Evolutionary conservation across 1,140 invertebrate species (phyloP), one percentile per base, ranked within the genome.

Genomic region (Heterodera carotae): DNA sequence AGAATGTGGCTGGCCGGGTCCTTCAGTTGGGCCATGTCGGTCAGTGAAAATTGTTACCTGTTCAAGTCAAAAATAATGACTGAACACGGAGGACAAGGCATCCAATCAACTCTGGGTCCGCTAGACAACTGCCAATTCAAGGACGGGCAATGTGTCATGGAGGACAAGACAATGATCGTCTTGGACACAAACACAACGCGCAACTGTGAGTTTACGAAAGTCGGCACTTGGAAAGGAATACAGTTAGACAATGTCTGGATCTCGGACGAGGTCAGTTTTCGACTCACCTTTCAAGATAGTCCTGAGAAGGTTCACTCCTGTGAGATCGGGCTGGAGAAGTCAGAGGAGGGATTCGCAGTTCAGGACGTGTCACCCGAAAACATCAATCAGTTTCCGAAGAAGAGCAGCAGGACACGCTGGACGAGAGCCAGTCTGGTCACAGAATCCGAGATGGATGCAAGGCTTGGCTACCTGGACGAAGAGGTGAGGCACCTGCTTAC

Each of bases 171-270:
- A 2, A 12, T 29, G 10, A 22, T 69, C 4, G 34, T 43, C 10
- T 69, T 27, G 68, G 48, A 69, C 10, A 53, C 31, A 5, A 53
- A 53, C 36, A 12, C 5, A 12, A 25, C 22, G 29, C 27, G 25
- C 1, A 34, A 31, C 48, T 69, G 68, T 33, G 68, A 69, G 15
- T 69, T 43, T 12, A 25, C 25, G 27, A 69, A 69, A 18, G 12
- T 69, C 6, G 68, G 68, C 48, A 33, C 68, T 2, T 69, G 68
- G 68, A 69, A 69, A 43, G 68, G 68, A 69, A 5, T 53, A 3
- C 68, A 69, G 10, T 15, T 69, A 4, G 68, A 69, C 31, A 69
- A 69, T 69, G 31, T 69, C 15, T 69, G 68, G 68, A 12, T 69
- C 3, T 69, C 68, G 48, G 68, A 69, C 8, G 68, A 69, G 25